These are phyloP conservation scores for Drosophila mettleri DNA, from an alignment of 2,888 invertebrate species.

Conservation along the genomic window DNA sequence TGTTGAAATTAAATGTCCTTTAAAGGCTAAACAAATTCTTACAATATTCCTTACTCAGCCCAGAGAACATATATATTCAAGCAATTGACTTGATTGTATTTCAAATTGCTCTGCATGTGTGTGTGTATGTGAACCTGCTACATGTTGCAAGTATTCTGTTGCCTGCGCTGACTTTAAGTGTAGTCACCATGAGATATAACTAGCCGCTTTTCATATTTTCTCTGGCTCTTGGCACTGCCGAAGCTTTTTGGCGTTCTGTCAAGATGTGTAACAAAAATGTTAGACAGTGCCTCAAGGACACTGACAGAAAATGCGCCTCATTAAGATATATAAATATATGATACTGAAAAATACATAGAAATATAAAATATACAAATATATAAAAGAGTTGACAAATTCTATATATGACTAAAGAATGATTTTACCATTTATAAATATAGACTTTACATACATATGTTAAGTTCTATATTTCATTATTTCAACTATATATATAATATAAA, in stretches of 20 bases:
- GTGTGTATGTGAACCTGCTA: neutral
- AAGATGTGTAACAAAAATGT: constrained; percentile 56
- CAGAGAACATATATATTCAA: too few species aligned
- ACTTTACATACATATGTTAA: too few species aligned
- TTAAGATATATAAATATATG: neutral
- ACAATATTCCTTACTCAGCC: neutral
- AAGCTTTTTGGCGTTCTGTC: constrained; percentile 79
- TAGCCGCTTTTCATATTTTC: constrained; percentile 58
- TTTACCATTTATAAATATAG: too few species aligned
- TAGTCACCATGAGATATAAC: constrained; percentile 35
- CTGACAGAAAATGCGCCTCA: constrained; percentile 15
- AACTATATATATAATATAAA: too few species aligned
- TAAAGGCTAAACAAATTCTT: neutral
- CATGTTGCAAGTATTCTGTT: neutral
- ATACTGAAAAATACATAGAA: neutral
- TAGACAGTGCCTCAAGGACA: constrained; percentile 29
- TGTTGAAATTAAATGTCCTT: constrained; percentile 12
- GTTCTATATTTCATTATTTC: too few species aligned
- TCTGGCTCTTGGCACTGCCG: constrained; percentile 30
- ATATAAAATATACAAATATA: neutral
- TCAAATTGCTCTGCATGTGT: neutral
- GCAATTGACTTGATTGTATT: constrained; percentile 5
- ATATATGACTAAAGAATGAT: too few species aligned
- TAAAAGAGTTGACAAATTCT: too few species aligned
- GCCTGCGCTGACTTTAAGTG: constrained; percentile 16